A percentile compares a stretch with the other conserved stretches of the same genome.
Conservation (phyloP, 1,140 invertebrate species). For the Chironomus striatipennis region DNA sequence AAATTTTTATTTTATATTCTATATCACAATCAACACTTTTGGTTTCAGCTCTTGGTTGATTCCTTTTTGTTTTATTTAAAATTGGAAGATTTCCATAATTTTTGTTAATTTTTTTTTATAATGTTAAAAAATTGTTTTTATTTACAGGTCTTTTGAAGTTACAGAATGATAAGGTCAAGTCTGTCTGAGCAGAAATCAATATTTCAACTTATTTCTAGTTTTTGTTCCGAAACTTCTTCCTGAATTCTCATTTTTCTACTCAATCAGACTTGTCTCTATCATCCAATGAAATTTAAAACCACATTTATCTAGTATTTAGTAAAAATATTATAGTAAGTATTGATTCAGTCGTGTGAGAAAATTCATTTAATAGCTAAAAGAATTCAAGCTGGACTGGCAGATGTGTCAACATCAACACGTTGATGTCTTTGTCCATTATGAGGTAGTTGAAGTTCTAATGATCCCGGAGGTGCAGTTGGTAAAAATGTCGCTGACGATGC, state of each 20-base stretch:
- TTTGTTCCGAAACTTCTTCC: no score
- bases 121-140: background rate
- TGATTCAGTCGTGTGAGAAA: no score
- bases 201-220: no score
- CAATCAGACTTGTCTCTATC: background rate
- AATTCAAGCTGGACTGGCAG: background rate
- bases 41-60: conserved; percentile 11
- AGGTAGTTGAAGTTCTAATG: background rate
- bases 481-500: conserved; percentile 33
- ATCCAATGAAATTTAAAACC: no score
- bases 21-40: conserved; percentile 13
- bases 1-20: background rate
- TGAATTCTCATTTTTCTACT: no score
- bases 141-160: no score
- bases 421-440: background rate
- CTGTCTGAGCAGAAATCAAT: no score
- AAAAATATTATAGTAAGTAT: no score
- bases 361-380: background rate
- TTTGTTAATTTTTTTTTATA: background rate
- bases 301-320: no score
- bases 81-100: no score
- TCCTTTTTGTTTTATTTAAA: background rate
- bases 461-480: background rate
- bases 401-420: background rate
- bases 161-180: no score